phyloP scores from a whole-genome alignment of 2,113 vertebrate species.

The Antechinus stuartii region DNA sequence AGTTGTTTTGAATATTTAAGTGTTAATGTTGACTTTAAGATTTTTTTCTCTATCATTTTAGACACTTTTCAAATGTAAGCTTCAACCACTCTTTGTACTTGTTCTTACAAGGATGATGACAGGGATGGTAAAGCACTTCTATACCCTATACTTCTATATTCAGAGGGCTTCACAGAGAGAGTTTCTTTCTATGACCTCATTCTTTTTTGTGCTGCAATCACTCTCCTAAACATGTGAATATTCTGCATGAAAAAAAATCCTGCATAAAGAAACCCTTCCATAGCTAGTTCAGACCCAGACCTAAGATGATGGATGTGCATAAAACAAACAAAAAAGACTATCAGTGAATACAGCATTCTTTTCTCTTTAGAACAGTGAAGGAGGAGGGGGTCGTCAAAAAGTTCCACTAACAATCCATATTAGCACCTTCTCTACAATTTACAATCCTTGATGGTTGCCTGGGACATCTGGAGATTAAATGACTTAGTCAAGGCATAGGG shows the following conservation, averaged over 20 bases:
- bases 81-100: not conserved
- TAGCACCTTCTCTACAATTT: not conserved
- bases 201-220: conserved; percentile 17
- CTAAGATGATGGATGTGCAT: not conserved
- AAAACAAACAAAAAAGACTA: not conserved
- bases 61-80: not conserved
- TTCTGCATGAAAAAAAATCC: conserved; percentile 10
- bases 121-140: not conserved
- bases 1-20: not conserved
- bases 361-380: not conserved
- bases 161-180: not conserved
- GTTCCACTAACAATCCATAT: not conserved
- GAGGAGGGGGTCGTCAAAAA: not conserved
- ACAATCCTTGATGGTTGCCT: not conserved
- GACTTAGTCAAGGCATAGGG: not conserved
- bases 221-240: not conserved
- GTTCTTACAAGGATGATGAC: not conserved
- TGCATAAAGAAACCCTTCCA: not conserved
- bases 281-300: conserved; percentile 2
- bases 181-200: conserved; percentile 14
- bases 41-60: not conserved
- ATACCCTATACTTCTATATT: not conserved
- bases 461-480: not conserved
- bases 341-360: not conserved
- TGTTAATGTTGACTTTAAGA: not conserved